These are phyloP conservation scores for Sebastes matsubarae DNA, from an alignment of 2,797 vertebrate genomes.

Conservation along the genomic window DNA sequence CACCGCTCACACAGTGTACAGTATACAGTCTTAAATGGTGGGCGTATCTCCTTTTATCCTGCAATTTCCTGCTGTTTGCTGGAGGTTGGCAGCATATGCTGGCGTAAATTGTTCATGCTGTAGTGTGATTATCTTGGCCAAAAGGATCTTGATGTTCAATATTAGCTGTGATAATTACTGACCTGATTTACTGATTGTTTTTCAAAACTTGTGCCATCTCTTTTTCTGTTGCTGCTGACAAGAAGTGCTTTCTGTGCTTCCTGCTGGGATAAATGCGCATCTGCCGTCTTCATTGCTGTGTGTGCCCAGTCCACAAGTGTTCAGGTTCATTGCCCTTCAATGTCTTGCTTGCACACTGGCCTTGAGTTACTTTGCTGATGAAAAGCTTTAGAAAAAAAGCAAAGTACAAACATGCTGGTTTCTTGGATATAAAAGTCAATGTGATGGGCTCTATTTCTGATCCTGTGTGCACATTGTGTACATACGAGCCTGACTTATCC, in stretches of 20 bases:
- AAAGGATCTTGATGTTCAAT: not conserved
- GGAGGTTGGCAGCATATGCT: not conserved
- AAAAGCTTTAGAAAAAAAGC: not conserved
- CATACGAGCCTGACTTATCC: too few relatives aligned
- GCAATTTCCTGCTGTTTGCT: not conserved
- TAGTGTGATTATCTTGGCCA: not conserved
- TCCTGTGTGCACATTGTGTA: not conserved
- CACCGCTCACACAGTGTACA: not conserved
- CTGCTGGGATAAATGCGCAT: not conserved
- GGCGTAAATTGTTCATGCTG: not conserved
- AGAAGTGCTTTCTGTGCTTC: not conserved
- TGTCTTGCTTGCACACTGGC: not conserved
- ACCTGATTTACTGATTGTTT: not conserved
- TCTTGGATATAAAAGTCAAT: not conserved
- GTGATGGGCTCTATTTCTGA: not conserved
- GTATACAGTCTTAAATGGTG: not conserved
- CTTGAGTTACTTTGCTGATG: not conserved
- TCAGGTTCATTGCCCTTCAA: slow-evolving; percentile 2
- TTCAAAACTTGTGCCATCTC: not conserved
- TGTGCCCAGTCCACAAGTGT: not conserved
- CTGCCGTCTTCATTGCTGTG: not conserved
- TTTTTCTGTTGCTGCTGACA: not conserved
- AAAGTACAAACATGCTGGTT: not conserved
- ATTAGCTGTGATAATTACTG: not conserved
- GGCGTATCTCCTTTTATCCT: not conserved